Base-by-base conservation (phyloP, 1,140 invertebrate species). In the Drosophila pallidifrons region DNA sequence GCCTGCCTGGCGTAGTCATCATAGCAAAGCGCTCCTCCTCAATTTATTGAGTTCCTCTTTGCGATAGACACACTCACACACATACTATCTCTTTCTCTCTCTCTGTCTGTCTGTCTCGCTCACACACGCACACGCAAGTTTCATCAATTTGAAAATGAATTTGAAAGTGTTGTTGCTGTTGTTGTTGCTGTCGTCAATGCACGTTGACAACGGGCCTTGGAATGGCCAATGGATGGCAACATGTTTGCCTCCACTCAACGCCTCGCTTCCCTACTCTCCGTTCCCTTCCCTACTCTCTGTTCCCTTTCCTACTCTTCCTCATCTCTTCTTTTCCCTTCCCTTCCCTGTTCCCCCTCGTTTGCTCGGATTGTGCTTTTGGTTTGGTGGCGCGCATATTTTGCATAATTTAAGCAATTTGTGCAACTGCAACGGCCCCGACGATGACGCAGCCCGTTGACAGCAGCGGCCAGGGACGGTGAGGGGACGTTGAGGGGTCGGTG, bases 391-490 rank as follows among this genome's bases (percentile, higher is more conserved):
- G 86, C 85, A 88, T 89, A 88, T 88, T 88, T 88, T 88, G 85
- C 85, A 88, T 88, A 89, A 88, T 88, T 88, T 88, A 88, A 88
- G 85, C 85, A 88, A 88, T 88, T 88, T 88, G 85, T 88, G 85
- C 80, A 81, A 67, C 77, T 76, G 77, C 77, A 88, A 70, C 54
- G 76, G 73, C 66, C 45, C 49, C 38, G 65, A 51, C 55, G 54
- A 47, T 67, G 58, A 57, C 52, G 67, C 51, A 46, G 51, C 51
- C 51, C 41, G 68, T 57, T 71, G 68, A 65, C 41, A 67, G 61
- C 80, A 55, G 58, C 70, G 20, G 20, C 20, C 20, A 67, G 67
- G 11, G 5, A 4, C 3, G 11, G 30, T 30, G 16, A 6, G 32
- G 8, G 10, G 0, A 25, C 11, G 45, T 20, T 16, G 5, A 5